These are phyloP conservation scores for Musca domestica DNA, from an alignment of 1,140 invertebrate genomes.

Conservation along the genomic window DNA sequence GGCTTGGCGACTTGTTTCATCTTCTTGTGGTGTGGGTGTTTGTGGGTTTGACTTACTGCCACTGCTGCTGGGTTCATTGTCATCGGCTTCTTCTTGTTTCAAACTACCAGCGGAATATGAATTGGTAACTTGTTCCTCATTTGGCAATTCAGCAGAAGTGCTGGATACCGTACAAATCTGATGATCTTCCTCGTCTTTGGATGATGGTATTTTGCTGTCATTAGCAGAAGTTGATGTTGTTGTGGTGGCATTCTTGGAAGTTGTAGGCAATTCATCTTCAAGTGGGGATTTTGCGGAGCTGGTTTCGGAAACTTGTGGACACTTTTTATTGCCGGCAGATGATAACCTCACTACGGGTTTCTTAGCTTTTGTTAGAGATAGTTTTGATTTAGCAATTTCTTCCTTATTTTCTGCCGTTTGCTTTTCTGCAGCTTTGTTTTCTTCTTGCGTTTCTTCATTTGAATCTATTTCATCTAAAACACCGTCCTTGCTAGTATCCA, in stretches of 20 bases:
- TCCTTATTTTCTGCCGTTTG: not conserved
- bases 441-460: not conserved
- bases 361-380: too few relatives aligned
- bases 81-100: not conserved
- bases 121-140: not conserved
- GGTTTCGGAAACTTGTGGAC: not conserved
- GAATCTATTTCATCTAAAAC: not conserved
- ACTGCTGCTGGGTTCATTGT: not conserved
- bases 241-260: not conserved
- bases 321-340: not conserved
- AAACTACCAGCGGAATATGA: too few relatives aligned
- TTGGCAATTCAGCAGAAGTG: not conserved
- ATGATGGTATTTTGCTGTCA: not conserved
- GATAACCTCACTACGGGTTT: too few relatives aligned
- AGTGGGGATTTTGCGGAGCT: not conserved
- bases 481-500: not conserved
- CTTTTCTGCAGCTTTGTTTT: not conserved
- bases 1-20: conserved; percentile 4
- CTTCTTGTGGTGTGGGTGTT: conserved; percentile 6
- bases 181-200: not conserved
- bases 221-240: not conserved
- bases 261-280: not conserved
- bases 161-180: conserved; percentile 20
- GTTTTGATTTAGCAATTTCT: not conserved
- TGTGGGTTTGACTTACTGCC: not conserved